Conservation (phyloP, 2,888 invertebrate genomes). For the Acanthacorydalis orientalis region DNA sequence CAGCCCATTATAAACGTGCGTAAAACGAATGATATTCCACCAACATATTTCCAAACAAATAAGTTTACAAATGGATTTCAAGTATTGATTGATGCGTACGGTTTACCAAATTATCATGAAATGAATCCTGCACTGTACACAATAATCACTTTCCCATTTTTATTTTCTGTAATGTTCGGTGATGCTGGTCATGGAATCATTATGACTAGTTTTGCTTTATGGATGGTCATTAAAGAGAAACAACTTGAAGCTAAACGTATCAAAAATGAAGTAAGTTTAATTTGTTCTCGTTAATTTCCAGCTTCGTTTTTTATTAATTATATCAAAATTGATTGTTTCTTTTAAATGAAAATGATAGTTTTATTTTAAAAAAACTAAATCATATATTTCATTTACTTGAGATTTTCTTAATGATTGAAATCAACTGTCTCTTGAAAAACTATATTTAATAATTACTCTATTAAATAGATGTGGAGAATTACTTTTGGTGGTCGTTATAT, state of each 20-base stretch:
- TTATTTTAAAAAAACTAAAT: too few species aligned
- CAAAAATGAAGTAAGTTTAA: constrained; percentile 50
- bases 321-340: too few species aligned
- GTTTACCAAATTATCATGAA: constrained; percentile 88
- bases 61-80: constrained; percentile 94
- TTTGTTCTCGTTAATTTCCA: constrained; percentile 26
- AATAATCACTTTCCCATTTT: constrained; percentile 58
- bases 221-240: constrained; percentile 46
- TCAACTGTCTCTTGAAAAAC: too few species aligned
- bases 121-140: constrained; percentile 76
- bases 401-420: too few species aligned
- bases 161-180: constrained; percentile 66
- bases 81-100: constrained; percentile 87
- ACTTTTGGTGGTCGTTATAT: constrained; percentile 66
- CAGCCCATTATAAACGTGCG: constrained; percentile 92
- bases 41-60: constrained; percentile 91
- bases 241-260: constrained; percentile 31
- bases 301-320: too few species aligned
- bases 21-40: constrained; percentile 77
- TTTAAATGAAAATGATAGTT: too few species aligned
- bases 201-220: constrained; percentile 44
- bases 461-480: constrained; percentile 80
- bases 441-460: too few species aligned
- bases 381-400: too few species aligned
- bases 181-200: constrained; percentile 56